Evolutionary conservation across 2,797 vertebrate genomes (phyloP), one percentile per base, ranked within the genome.

Genomic region (Cyclopterus lumpus): DNA sequence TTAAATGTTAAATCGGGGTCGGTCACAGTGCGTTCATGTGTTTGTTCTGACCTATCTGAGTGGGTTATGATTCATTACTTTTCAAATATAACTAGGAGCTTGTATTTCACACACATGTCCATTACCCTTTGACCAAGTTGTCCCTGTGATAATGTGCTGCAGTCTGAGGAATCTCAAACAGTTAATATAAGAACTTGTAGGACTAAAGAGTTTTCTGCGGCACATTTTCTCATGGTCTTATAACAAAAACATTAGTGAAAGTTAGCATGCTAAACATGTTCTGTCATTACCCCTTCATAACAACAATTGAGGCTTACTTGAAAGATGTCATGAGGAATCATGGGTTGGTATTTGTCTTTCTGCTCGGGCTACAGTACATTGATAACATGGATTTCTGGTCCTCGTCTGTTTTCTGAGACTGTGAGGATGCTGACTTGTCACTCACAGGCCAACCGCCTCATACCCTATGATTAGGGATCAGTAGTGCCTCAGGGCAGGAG

Each of bases 401-500:
- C 58, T 81, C 42, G 0, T 74, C 64, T n/a, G 24, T 48, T 77
- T 75, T 79, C 36, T 64, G 49, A 67, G 66, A 54, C 72, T 63
- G 40, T 28, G 55, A 86, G 57, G 74, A 81, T 77, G 67, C 69
- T 66, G 71, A 80, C 67, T 65, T 81, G 80, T 77, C 79, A 73
- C 59, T 82, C 80, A 81, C 78, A 81, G 76, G 62, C 74, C 70
- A 69, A 12, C 49, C 10, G 54, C 67, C 77, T 83, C 69, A 77
- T 86, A 88, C 79, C 88, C 90, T 90, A 28, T 88, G 73, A 91
- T 91, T 90, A 90, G 57, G 69, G 81, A 86, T 89, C 81, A 67
- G 85, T 44, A 66, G 69, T 57, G 81, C 74, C 78, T 72, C 55
- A 76, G 78, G 75, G 80, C 74, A 71, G 69, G 16, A 86, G 67